phyloP scores from a whole-genome alignment of 2,888 invertebrate genomes.

The Rhagium mordax region DNA sequence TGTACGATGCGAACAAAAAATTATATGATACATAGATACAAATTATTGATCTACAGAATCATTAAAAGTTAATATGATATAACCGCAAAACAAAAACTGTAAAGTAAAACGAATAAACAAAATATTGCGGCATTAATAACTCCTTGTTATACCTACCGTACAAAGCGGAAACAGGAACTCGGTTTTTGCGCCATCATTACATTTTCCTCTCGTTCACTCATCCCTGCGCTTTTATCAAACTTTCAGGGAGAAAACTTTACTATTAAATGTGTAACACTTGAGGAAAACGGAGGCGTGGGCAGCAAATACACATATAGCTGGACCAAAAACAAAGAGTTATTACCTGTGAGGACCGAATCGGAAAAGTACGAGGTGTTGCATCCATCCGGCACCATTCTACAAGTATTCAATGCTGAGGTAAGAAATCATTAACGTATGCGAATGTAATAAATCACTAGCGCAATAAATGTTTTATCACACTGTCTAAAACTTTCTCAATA shows the following conservation, averaged over 20 bases:
- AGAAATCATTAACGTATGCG: conserved; percentile 42
- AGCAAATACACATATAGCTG: conserved; percentile 86
- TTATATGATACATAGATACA: too few relatives aligned
- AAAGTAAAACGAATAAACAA: neutral
- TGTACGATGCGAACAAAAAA: too few relatives aligned
- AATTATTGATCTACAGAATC: too few relatives aligned
- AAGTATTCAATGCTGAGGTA: conserved; percentile 85
- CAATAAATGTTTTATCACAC: too few relatives aligned
- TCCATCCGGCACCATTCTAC: conserved; percentile 87
- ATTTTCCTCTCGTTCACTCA: neutral
- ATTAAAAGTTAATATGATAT: neutral
- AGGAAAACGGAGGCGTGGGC: conserved; percentile 73
- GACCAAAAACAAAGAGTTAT: conserved; percentile 83
- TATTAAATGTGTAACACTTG: conserved; percentile 82
- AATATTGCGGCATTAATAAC: neutral
- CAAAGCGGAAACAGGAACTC: neutral
- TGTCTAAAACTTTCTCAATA: too few relatives aligned
- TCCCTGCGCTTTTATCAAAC: neutral
- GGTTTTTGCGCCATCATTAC: neutral
- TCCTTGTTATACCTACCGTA: neutral
- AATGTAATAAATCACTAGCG: too few relatives aligned
- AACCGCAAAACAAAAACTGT: neutral
- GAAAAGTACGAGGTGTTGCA: conserved; percentile 90
- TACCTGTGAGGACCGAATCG: conserved; percentile 81
- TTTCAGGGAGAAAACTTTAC: conserved; percentile 80